phyloP scores from a whole-genome alignment of 1,140 invertebrate species.

The Drosophila pandora region DNA sequence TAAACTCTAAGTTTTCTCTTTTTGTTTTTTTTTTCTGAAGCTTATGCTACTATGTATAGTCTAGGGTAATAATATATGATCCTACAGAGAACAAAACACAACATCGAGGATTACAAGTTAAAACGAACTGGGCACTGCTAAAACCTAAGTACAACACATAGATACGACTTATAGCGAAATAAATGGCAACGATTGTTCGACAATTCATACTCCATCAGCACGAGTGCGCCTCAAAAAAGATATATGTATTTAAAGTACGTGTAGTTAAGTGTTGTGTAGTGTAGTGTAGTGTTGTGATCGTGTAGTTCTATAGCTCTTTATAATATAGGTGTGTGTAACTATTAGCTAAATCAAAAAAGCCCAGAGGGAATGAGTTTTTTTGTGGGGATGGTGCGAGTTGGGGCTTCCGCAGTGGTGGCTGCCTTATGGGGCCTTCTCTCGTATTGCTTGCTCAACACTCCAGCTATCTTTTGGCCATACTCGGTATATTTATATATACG shows the following conservation, averaged over 20 bases:
- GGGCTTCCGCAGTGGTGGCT: constrained; percentile 53
- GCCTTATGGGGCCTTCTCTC: constrained; percentile 66
- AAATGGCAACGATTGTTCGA: constrained; percentile 83
- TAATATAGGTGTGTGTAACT: constrained; percentile 41
- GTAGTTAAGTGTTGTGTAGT: constrained; percentile 24
- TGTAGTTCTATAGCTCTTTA: constrained; percentile 14
- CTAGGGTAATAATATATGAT: constrained; percentile 52
- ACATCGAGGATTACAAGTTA: constrained; percentile 68
- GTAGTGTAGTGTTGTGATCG: constrained; percentile 11
- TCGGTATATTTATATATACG: constrained; percentile 7
- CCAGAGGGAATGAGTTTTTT: constrained; percentile 13
- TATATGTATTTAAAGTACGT: constrained; percentile 26
- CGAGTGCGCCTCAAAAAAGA: constrained; percentile 57
- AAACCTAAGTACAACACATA: constrained; percentile 80
- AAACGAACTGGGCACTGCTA: constrained; percentile 57
- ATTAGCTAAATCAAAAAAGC: constrained; percentile 55
- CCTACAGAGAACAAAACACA: constrained; percentile 70
- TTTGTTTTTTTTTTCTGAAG: constrained; percentile 25
- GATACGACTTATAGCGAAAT: constrained; percentile 59
- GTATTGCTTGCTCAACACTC: constrained; percentile 80
- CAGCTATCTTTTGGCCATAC: constrained; percentile 36
- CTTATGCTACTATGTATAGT: constrained; percentile 36
- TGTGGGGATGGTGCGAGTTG: constrained; percentile 45
- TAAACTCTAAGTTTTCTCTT: constrained; percentile 13
- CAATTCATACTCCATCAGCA: constrained; percentile 74